Evolutionary conservation across 2,888 invertebrate species (phyloP).

Genomic region (Glaucopsyche alexis): DNA sequence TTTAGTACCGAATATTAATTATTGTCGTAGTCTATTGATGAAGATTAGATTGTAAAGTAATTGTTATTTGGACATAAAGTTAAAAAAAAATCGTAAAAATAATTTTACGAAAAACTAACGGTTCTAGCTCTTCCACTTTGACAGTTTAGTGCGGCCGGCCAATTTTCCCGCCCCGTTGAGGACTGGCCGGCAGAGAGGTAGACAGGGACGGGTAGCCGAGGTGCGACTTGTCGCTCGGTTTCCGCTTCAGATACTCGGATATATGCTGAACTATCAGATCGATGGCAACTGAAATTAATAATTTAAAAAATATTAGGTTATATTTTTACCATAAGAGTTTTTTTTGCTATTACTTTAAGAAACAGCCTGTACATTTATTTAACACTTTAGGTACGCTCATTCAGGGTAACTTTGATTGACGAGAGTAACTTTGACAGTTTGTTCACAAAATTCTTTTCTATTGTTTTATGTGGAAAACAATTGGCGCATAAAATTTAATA

Average conservation of each 20-base stretch:
- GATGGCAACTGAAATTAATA: conserved; percentile 90
- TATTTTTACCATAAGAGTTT: background rate
- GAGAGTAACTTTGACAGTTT: too few species aligned
- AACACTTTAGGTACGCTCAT: too few species aligned
- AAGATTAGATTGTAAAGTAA: background rate
- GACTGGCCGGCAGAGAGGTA: conserved; percentile 63
- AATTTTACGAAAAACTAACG: background rate
- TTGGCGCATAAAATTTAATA: too few species aligned
- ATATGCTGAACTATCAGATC: conserved; percentile 98
- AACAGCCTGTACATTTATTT: too few species aligned
- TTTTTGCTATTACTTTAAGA: background rate
- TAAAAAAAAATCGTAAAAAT: too few species aligned
- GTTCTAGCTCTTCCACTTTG: conserved; percentile 24
- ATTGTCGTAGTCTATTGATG: background rate
- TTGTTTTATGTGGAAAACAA: too few species aligned
- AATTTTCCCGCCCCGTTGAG: conserved; percentile 62
- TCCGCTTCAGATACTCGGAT: conserved; percentile 88
- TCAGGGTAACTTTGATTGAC: too few species aligned
- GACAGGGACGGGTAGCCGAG: conserved; percentile 52
- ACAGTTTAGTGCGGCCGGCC: conserved; percentile 64
- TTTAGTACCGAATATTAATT: background rate
- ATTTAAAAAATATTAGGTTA: background rate
- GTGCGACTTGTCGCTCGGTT: conserved; percentile 49
- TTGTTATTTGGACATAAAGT: conserved; percentile 5
- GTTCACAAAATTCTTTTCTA: too few species aligned